A percentile compares a stretch with the other conserved stretches of the same genome.
Conservation (phyloP, 2,113 vertebrate species). For the Hypanus sabinus region DNA sequence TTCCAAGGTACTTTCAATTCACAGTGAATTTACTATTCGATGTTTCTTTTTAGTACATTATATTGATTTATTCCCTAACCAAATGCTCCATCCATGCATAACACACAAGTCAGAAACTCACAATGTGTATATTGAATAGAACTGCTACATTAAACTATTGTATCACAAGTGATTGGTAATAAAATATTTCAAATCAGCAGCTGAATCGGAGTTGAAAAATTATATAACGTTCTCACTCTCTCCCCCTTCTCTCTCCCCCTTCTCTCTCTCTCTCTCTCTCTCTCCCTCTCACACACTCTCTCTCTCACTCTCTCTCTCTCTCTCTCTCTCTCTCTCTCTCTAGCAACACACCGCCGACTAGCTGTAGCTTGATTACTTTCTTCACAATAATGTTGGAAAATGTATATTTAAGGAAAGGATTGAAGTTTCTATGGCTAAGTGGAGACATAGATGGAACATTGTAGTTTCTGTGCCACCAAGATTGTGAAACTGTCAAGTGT, state of each 20-base stretch:
- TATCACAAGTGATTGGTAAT: neutral
- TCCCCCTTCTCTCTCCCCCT: too few species aligned
- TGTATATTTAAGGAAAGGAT: neutral
- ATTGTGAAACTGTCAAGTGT: conserved; percentile 26
- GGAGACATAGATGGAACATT: conserved; percentile 18
- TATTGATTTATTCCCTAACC: neutral
- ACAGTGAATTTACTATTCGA: neutral
- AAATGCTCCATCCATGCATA: neutral
- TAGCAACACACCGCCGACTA: neutral
- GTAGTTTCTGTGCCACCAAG: neutral
- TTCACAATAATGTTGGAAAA: neutral
- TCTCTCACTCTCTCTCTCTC: too few species aligned
- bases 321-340: neutral
- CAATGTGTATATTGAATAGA: neutral
- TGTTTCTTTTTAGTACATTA: neutral
- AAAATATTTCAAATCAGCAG: neutral
- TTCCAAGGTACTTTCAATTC: neutral
- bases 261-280: neutral
- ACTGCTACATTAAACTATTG: neutral
- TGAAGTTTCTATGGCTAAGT: conserved; percentile 16
- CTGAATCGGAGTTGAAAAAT: neutral
- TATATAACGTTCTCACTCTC: neutral
- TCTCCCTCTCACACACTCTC: neutral
- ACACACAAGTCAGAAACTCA: too few species aligned
- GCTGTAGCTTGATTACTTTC: neutral